Evolutionary conservation across 2,113 vertebrate genomes (phyloP), one percentile per base, ranked within the genome.

Genomic region (Dicerorhinus sumatrensis): DNA sequence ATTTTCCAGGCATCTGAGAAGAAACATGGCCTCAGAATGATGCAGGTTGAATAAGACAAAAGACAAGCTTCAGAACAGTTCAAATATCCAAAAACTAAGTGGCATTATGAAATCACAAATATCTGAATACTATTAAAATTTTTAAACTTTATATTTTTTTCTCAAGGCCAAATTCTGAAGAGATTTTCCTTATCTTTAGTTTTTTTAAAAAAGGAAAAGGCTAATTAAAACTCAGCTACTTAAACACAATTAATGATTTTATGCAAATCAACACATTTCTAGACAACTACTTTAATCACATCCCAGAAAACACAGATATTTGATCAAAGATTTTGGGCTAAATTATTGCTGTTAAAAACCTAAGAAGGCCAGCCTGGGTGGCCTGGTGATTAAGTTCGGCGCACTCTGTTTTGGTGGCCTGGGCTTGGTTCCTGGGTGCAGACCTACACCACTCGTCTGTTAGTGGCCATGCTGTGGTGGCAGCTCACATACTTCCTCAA

Each of bases 221-320:
- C 70, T 90, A 27, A 16, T 77, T 92, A 39, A 88, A 97, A 72
- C 31, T 77, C 62, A 63, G 20, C 14, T 58, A 17, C 39, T 94
- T 33, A 82, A 88, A 31, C 31, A 79, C 21, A 91, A 65, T 10
- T 90, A 84, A 84, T 31, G 29, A 67, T 58, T 80, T 87, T 84
- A 97, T 60, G 25, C 5, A 96, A 58, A 75, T 84, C 7, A 54
- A 63, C 13, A 79, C 13, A 27, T 96, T 92, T 94, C 42, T 80
- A 90, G 76, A 87, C 2, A 39, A 54, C 48, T 75, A 5, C 36
- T 93, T 87, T 72, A 95, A 60, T 87, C 76, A 46, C 11, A 46
- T 46, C 84, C 51, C 62, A 85, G 31, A 39, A 73, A 73, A 72
- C 8, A 0, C 5, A 76, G 36, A 54, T 67, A 13, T 81, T 85